A percentile compares a stretch with the other conserved stretches of the same genome.
phyloP scores from a whole-genome alignment of 2,113 vertebrate genomes.

The Ursus arctos region DNA sequence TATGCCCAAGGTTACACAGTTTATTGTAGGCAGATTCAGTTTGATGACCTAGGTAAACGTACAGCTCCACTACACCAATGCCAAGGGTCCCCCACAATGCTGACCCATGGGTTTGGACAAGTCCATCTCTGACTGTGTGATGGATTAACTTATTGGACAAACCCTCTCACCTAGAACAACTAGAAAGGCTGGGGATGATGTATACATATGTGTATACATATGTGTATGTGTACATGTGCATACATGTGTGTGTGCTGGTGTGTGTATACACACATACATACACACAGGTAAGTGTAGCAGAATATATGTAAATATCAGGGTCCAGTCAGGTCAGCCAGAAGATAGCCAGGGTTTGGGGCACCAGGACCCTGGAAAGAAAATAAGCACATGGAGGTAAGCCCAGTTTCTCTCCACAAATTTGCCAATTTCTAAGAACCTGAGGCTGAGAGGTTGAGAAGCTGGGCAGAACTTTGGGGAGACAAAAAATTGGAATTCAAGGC shows the following conservation, averaged over 20 bases:
- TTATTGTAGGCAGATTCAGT: background rate
- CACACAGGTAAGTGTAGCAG: background rate
- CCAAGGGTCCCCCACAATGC: background rate
- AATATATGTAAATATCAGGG: background rate
- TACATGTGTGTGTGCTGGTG: no score
- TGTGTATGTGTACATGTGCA: no score
- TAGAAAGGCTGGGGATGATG: background rate
- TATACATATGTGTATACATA: background rate
- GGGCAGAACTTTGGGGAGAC: background rate
- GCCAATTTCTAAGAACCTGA: background rate
- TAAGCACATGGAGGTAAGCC: background rate
- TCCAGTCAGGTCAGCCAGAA: background rate
- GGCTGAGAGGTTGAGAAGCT: background rate
- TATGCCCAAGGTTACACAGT: background rate
- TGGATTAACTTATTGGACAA: background rate
- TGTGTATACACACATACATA: background rate
- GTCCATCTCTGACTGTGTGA: background rate
- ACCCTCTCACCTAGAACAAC: background rate
- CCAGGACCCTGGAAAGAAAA: background rate
- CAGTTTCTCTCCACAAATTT: no score
- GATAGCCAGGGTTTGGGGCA: background rate
- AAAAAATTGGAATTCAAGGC: background rate
- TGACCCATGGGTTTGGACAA: background rate
- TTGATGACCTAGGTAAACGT: background rate
- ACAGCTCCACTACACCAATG: background rate